phyloP scores from a whole-genome alignment of 2,113 vertebrate genomes.

The Corythornis cristatus region DNA sequence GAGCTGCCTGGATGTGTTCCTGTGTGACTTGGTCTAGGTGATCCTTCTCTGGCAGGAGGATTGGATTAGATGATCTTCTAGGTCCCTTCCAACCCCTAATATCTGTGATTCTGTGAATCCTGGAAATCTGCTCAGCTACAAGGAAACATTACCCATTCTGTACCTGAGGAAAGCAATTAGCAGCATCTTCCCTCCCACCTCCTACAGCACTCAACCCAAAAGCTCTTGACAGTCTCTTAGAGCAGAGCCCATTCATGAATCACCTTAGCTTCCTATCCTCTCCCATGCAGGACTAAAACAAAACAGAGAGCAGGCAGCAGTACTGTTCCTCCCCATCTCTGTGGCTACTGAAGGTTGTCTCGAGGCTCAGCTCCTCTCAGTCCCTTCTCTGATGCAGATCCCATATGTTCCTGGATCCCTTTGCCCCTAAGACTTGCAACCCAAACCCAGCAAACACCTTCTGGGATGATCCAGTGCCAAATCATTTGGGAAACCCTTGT shows the following conservation, averaged over 20 bases:
- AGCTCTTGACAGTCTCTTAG: not conserved
- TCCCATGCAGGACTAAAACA: not conserved
- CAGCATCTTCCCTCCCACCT: not conserved
- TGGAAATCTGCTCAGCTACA: not conserved
- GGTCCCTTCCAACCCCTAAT: too few relatives aligned
- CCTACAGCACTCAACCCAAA: not conserved
- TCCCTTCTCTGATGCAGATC: not conserved
- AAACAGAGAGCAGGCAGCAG: not conserved
- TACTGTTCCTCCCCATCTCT: not conserved
- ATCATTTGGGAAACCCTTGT: not conserved
- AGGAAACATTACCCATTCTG: not conserved
- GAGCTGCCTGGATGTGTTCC: too few relatives aligned
- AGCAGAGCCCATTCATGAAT: accelerated
- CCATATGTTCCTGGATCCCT: accelerated
- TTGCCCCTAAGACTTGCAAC: not conserved
- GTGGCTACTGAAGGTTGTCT: not conserved
- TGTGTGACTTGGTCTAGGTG: too few relatives aligned
- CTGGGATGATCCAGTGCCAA: accelerated
- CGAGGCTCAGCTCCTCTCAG: not conserved
- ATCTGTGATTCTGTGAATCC: too few relatives aligned
- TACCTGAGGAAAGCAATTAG: not conserved
- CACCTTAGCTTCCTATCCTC: not conserved
- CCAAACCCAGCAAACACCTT: not conserved
- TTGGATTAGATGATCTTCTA: too few relatives aligned
- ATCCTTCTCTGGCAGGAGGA: too few relatives aligned